These are phyloP conservation scores for Eumerus sabulonum DNA, from an alignment of 2,888 invertebrate species.

Conservation along the genomic window DNA sequence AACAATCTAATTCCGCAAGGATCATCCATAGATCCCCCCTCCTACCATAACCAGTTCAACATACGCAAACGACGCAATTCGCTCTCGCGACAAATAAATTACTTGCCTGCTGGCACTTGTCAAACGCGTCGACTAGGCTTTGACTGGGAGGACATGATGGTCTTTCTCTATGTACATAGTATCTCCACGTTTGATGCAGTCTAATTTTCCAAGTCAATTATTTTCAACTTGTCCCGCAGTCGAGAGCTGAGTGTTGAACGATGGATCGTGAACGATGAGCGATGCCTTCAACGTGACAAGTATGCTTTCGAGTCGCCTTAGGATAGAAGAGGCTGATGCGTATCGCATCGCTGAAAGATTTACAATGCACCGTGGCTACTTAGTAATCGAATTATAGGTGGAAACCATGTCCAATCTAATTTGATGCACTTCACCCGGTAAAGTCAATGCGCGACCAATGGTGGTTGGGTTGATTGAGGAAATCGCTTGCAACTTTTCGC, in stretches of 20 bases:
- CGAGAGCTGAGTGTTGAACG: background rate
- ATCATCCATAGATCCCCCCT: conserved; percentile 52
- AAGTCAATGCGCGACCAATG: conserved; percentile 11
- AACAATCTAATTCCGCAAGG: conserved; percentile 57
- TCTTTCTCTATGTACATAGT: conserved; percentile 24
- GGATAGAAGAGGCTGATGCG: conserved; percentile 24
- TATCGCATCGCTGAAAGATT: conserved; percentile 52
- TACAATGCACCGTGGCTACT: conserved; percentile 45
- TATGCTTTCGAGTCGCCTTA: conserved; percentile 40
- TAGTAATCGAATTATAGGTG: conserved; percentile 61
- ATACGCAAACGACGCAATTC: conserved; percentile 10
- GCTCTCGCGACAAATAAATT: conserved; percentile 45
- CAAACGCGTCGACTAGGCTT: conserved; percentile 29
- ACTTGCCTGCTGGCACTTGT: conserved; percentile 45
- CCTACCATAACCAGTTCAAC: conserved; percentile 21
- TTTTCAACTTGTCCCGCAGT: conserved; percentile 21
- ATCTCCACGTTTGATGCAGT: conserved; percentile 31
- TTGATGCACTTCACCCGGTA: conserved; percentile 52
- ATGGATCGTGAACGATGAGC: conserved; percentile 3
- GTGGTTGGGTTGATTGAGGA: conserved; percentile 47
- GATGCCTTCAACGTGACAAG: conserved; percentile 34
- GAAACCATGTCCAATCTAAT: conserved; percentile 52
- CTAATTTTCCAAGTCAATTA: conserved; percentile 57
- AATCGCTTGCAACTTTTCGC: conserved; percentile 44
- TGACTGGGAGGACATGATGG: background rate